A percentile compares a stretch with the other conserved stretches of the same genome.
Conservation (phyloP, 2,113 vertebrate species). For the Albula goreensis region DNA sequence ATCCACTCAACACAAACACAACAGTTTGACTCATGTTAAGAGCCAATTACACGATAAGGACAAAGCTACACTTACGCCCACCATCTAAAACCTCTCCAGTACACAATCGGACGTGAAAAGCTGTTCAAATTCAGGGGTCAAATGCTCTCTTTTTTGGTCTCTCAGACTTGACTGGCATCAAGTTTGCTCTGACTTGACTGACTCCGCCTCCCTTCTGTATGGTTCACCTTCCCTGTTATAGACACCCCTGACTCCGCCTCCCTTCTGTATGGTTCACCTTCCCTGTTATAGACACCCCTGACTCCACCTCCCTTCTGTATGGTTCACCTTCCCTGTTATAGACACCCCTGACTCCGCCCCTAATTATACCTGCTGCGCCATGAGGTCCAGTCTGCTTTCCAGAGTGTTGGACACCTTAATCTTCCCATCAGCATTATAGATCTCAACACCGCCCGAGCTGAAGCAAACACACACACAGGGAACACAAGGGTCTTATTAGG, state of each 20-base stretch:
- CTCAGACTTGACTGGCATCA: too few relatives aligned
- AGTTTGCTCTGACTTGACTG: too few relatives aligned
- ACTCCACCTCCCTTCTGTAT: too few relatives aligned
- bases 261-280: too few relatives aligned
- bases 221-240: too few relatives aligned
- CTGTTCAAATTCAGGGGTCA: too few relatives aligned
- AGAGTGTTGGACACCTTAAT: conserved; percentile 96
- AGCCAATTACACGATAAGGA: not conserved
- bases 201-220: too few relatives aligned
- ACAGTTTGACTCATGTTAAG: not conserved
- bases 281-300: too few relatives aligned
- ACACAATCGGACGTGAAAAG: too few relatives aligned
- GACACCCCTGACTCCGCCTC: too few relatives aligned
- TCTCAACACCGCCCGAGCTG: conserved; percentile 91
- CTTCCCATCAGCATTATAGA: conserved; percentile 85
- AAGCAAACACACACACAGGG: not conserved
- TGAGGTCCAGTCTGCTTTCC: conserved; percentile 94
- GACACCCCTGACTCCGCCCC: not conserved
- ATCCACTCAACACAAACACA: not conserved
- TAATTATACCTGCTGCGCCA: conserved; percentile 88
- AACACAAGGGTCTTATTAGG: not conserved
- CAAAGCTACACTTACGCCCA: not conserved
- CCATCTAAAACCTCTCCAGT: not conserved
- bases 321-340: too few relatives aligned
- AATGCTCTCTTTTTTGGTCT: too few relatives aligned